Evolutionary conservation across 2,113 vertebrate species (phyloP), one percentile per base, ranked within the genome.

Genomic region (Xenopus borealis): DNA sequence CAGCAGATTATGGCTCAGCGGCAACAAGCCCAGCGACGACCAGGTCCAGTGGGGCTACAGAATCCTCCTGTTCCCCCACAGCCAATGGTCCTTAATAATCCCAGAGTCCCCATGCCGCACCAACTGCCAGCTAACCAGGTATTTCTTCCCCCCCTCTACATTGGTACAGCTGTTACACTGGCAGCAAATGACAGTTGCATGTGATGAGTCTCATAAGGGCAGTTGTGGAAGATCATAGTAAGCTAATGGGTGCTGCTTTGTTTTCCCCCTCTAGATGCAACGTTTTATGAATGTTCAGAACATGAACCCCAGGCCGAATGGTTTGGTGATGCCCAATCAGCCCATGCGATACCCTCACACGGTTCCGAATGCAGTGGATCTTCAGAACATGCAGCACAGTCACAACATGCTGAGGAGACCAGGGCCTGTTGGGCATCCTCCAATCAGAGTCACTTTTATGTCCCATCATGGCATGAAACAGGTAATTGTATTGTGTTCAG

Each of bases 1-100:
- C 92, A 93, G 70, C 92, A 93, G 82, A 88, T 92, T 81, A 87
- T 93, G 83, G 91, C 91, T 78, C 92, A 93, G 86, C 87, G 91
- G 50, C 91, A 92, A 72, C 91, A 91, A 78, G 90, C 89, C 78
- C 89, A 90, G 0, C 90, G 88, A 81, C 91, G 88, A 61, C 63
- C 82, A 57, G 85, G 77, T 44, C 88, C 87, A 67, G 79, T 81
- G 78, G 74, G 74, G 27, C 46, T 62, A 6, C 47, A 53, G 11
- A 77, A 67, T 40, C 12, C 65, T 20, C 47, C 47, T 62, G 19
- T 44, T 2, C 64, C 79, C 3, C 59, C 59, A 7, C 74, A 77
- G 7, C 83, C 84, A 12, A 83, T 81, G 61, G 80, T 66, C 78
- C 82, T 89, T 18, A 87, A 88, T 74, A 88, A 83, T 80, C 83